These are phyloP conservation scores for Labrus mixtus DNA, from an alignment of 2,113 vertebrate species.

Conservation along the genomic window DNA sequence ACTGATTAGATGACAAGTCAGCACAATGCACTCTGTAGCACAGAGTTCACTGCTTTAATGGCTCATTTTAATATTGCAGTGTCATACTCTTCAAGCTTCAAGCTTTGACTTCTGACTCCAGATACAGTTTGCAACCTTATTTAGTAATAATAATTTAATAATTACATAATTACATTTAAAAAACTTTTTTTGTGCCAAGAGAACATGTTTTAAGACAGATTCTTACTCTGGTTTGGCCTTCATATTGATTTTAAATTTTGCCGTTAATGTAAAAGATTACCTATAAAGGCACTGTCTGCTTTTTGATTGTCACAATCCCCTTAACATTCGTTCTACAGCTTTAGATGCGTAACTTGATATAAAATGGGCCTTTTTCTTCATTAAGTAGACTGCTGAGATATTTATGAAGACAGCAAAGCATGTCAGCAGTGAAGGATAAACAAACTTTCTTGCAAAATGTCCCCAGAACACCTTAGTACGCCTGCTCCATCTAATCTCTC, in stretches of 20 bases:
- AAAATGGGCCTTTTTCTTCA: too few species aligned
- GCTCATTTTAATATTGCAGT: constrained; percentile 9
- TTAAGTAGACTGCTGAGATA: too few species aligned
- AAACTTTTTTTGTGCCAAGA: neutral
- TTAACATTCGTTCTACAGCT: neutral
- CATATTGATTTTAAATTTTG: constrained; percentile 5
- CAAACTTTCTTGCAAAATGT: constrained; percentile 16
- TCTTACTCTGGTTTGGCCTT: neutral
- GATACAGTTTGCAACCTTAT: neutral
- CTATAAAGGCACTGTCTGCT: too few species aligned
- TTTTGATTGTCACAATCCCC: neutral
- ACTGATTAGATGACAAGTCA: constrained; percentile 21
- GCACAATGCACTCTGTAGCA: neutral
- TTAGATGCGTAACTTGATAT: too few species aligned
- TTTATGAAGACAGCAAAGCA: neutral
- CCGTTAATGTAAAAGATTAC: constrained; percentile 1
- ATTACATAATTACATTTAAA: constrained; percentile 4
- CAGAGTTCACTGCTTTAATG: constrained; percentile 18
- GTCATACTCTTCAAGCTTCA: constrained; percentile 10
- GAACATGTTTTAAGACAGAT: neutral
- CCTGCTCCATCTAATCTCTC: constrained; percentile 36
- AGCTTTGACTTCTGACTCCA: neutral
- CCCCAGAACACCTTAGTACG: constrained; percentile 16
- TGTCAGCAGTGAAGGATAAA: constrained; percentile 7
- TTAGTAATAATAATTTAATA: too few species aligned